Base-by-base conservation (phyloP, 1,140 invertebrate species). In the Drosophila arizonae region DNA sequence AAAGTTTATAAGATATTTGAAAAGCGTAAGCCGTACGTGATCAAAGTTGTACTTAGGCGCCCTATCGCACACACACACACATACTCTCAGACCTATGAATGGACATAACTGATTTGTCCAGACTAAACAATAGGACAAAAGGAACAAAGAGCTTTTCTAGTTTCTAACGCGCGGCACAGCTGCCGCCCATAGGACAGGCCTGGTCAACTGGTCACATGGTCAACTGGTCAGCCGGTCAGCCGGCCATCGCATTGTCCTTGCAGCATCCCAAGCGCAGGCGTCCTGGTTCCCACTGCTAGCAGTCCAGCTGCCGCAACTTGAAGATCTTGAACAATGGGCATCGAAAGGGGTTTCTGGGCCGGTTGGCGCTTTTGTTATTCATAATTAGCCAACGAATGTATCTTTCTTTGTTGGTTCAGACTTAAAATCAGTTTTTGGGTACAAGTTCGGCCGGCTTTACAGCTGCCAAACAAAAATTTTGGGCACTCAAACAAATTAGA, bases 71-170 rank as follows among this genome's bases (percentile, higher is more conserved):
- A 28, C 10, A 21, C 54, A 28, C 13, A 54, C 33, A 45, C 51
- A 41, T 26, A 52, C 64, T 45, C 39, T 50, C 28, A 45, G 48
- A 41, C 10, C 39, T 33, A 17, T 61, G 45, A 43, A 52, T 39
- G 52, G 30, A 15, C 28, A 30, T 30, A 28, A 51, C n/a, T 4
- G 33, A 36, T 36, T 36, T 36, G 65, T 15, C 67, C 62, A 17
- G 28, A 74, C 39, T 41, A 13, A 85, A 85, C 81, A 85, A 87
- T 61, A 67, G 75, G 45, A 64, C 51, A 17, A 21, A 51, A 46
- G 43, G 36, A 78, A 85, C 72, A 87, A 81, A 78, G 72, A 78
- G 82, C 82, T 86, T 78, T 85, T 86, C 81, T 86, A 87, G 81
- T 77, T 66, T 72, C 39, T 15, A 10, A 11, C 52, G 28, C 41